Percentiles rank a stretch among this genome's conserved stretches.
Evolutionary conservation across 2,888 invertebrate genomes (phyloP).

Genomic region (Drosophila setosimentum): DNA sequence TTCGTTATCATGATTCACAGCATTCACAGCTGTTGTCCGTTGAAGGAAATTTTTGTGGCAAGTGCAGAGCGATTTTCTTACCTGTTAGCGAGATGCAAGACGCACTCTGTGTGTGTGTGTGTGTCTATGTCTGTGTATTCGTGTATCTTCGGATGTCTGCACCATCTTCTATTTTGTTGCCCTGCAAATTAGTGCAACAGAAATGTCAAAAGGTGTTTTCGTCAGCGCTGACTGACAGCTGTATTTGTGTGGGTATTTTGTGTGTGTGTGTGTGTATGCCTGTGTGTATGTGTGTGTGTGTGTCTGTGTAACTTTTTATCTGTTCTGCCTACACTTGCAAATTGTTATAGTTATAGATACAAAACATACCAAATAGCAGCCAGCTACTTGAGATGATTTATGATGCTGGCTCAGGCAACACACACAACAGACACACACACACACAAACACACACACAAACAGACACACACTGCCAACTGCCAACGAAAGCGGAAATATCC

Average conservation of each 20-base stretch:
- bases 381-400: slow-evolving; percentile 82
- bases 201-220: slow-evolving; percentile 52
- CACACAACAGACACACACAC: slow-evolving; percentile 1
- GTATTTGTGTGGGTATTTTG: slow-evolving; percentile 6
- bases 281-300: slow-evolving; percentile 10
- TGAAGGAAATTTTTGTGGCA: slow-evolving; percentile 18
- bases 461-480: neutral
- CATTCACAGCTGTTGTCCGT: slow-evolving; percentile 71
- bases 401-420: slow-evolving; percentile 65
- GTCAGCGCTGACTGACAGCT: slow-evolving; percentile 34
- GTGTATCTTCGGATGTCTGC: slow-evolving; percentile 8
- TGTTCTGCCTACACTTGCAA: slow-evolving; percentile 69
- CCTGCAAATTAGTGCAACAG: slow-evolving; percentile 63
- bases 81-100: slow-evolving; percentile 56
- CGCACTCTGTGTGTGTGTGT: slow-evolving; percentile 13
- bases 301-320: slow-evolving; percentile 28
- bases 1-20: slow-evolving; percentile 49
- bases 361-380: slow-evolving; percentile 53
- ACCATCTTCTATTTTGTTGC: slow-evolving; percentile 12
- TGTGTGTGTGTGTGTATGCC: neutral
- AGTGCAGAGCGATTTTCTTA: slow-evolving; percentile 40
- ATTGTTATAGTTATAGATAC: slow-evolving; percentile 68
- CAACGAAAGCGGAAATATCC: neutral
- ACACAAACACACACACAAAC: neutral
- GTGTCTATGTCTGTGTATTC: slow-evolving; percentile 4